Conservation (phyloP, 2,888 invertebrate genomes). For the Cantharis nigra region DNA sequence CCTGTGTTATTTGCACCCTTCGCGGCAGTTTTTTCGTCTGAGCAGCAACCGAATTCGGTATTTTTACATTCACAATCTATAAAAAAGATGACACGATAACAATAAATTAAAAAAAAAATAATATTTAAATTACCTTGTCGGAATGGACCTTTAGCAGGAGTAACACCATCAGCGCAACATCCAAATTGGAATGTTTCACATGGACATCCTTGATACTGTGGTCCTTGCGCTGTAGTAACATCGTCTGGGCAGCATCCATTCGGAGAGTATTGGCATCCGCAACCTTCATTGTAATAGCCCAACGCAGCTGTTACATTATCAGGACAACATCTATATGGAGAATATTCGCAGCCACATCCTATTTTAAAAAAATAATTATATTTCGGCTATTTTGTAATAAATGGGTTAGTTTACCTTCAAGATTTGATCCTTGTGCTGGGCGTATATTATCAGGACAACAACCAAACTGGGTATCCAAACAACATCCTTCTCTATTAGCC, state of each 20-base stretch:
- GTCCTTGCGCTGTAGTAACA: constrained; percentile 74
- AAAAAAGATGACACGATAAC: constrained; percentile 25
- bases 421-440: constrained; percentile 78
- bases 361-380: constrained; percentile 33
- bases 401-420: constrained; percentile 59
- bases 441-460: constrained; percentile 90
- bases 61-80: constrained; percentile 79
- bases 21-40: constrained; percentile 81
- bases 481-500: constrained; percentile 80
- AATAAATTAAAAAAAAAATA: not conserved
- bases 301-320: constrained; percentile 78
- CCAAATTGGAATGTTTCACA: constrained; percentile 88
- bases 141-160: constrained; percentile 73
- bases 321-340: constrained; percentile 84
- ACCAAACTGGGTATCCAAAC: constrained; percentile 72
- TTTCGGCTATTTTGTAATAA: not conserved
- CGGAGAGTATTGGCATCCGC: constrained; percentile 74
- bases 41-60: constrained; percentile 81
- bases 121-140: constrained; percentile 59
- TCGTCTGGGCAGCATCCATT: constrained; percentile 88
- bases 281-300: constrained; percentile 80
- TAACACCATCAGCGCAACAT: constrained; percentile 85
- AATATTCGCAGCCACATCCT: constrained; percentile 79
- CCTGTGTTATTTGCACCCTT: constrained; percentile 75
- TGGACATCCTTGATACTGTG: constrained; percentile 79